Evolutionary conservation across 2,113 vertebrate genomes (phyloP).

Genomic region (Mormyrus iriodes): DNA sequence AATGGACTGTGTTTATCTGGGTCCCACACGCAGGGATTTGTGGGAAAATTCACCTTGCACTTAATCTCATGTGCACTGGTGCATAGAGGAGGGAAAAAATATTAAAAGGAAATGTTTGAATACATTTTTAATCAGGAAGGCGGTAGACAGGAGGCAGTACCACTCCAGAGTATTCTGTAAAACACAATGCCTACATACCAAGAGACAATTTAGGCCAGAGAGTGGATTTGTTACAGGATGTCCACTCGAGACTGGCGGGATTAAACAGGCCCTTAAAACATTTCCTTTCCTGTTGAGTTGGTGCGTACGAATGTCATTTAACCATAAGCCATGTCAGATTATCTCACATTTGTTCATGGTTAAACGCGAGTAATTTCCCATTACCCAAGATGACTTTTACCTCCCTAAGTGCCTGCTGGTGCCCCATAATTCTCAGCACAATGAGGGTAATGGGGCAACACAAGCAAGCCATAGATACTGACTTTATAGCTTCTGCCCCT

Average conservation of each 20-base stretch:
- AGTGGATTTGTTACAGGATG: not conserved
- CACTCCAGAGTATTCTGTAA: conserved; percentile 19
- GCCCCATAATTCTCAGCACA: not conserved
- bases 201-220: not conserved
- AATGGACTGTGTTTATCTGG: conserved; percentile 86
- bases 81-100: conserved; percentile 64
- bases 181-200: not conserved
- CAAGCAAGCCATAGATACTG: not conserved
- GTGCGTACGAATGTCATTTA: not conserved
- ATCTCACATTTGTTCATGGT: not conserved
- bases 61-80: conserved; percentile 71
- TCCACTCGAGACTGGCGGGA: not conserved
- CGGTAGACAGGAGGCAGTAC: conserved; percentile 53
- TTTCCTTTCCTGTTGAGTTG: not conserved
- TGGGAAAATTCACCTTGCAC: conserved; percentile 73
- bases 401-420: not conserved
- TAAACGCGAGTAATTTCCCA: not conserved
- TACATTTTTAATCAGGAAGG: conserved; percentile 70
- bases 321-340: not conserved
- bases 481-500: not conserved
- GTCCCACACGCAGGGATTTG: conserved; percentile 80
- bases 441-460: conserved; percentile 1
- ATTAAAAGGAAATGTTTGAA: conserved; percentile 76
- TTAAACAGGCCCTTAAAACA: not conserved
- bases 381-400: not conserved